Conservation (phyloP, 37 sponge, comb jelly and placozoan genomes). For the Sycon ciliatum region DNA sequence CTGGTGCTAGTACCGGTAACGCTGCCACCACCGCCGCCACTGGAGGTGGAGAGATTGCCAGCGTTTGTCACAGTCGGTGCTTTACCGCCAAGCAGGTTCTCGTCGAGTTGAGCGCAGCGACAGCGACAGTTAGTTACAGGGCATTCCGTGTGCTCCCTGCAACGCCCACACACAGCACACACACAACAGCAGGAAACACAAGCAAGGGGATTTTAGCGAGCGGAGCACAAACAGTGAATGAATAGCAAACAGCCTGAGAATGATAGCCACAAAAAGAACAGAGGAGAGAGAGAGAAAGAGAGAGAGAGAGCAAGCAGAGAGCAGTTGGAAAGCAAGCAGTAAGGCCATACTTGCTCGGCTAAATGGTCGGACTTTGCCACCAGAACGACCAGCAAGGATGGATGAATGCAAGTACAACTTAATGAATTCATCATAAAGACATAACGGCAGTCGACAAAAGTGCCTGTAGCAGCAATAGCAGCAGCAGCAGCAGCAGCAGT, state of each 20-base stretch:
- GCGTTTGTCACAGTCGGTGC: too few relatives aligned
- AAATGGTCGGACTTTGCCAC: not conserved
- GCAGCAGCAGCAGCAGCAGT: too few relatives aligned
- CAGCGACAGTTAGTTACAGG: constrained; percentile 65
- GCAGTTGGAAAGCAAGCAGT: not conserved
- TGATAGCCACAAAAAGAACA: not conserved
- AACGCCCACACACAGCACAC: not conserved
- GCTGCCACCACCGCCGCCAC: too few relatives aligned
- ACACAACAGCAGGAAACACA: not conserved
- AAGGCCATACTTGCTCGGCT: not conserved
- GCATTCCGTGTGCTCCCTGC: constrained; percentile 62
- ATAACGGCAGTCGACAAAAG: too few relatives aligned
- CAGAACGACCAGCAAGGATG: not conserved
- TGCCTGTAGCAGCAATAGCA: too few relatives aligned
- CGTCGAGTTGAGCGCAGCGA: constrained; percentile 49
- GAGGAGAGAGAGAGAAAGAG: not conserved
- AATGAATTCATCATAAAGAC: too few relatives aligned
- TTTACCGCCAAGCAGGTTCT: too few relatives aligned
- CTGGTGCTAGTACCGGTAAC: too few relatives aligned
- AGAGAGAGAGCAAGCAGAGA: not conserved
- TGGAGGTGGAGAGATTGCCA: too few relatives aligned
- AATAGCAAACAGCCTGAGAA: too few relatives aligned
- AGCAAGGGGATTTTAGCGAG: not conserved
- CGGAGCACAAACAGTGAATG: too few relatives aligned
- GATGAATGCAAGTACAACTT: not conserved